A percentile compares a stretch with the other conserved stretches of the same genome.
These are phyloP conservation scores for Delichon dasypus DNA, from an alignment of 2,797 vertebrate species.

Conservation along the genomic window DNA sequence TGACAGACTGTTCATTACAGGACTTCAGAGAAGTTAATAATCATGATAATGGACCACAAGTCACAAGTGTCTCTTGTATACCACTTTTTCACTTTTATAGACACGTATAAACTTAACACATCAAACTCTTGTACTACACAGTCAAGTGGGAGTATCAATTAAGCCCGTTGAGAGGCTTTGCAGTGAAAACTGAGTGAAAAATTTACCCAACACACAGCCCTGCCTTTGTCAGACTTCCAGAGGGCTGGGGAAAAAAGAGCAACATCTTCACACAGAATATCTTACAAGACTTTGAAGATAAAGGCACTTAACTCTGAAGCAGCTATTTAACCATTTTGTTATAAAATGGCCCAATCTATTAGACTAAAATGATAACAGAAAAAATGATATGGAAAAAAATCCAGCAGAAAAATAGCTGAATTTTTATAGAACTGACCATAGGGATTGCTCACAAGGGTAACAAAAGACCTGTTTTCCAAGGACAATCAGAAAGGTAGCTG, in stretches of 20 bases:
- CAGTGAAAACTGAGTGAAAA: neutral
- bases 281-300: neutral
- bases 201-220: neutral
- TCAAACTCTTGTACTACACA: neutral
- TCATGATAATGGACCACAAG: constrained; percentile 23
- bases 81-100: constrained; percentile 47
- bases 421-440: neutral
- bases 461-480: neutral
- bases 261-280: neutral
- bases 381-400: neutral
- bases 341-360: neutral
- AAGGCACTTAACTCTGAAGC: neutral
- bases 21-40: constrained; percentile 48
- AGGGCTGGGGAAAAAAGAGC: neutral
- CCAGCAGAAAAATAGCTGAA: neutral
- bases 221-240: neutral
- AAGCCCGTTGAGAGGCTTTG: neutral
- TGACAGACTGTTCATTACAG: constrained; percentile 24
- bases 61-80: constrained; percentile 43
- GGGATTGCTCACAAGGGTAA: neutral
- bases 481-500: neutral
- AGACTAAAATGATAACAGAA: neutral
- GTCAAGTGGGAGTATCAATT: constrained; percentile 30
- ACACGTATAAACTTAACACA: constrained; percentile 33
- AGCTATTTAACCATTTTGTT: neutral